phyloP scores from a whole-genome alignment of 2,113 vertebrate genomes.

The Stomatorhinus ivindoensis region DNA sequence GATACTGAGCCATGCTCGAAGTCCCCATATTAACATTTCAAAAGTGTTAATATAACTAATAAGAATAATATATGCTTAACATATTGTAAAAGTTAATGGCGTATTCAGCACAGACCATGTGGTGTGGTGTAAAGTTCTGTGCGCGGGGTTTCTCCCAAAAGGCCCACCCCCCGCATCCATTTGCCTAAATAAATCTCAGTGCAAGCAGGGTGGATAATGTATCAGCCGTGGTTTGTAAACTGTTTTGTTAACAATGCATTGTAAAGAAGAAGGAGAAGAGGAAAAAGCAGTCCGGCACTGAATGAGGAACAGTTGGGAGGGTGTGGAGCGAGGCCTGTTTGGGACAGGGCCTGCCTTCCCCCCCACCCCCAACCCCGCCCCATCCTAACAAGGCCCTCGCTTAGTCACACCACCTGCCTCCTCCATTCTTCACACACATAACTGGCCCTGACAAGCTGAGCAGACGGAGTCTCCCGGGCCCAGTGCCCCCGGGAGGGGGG shows the following conservation, averaged over 20 bases:
- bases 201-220: slow-evolving; percentile 66
- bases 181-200: slow-evolving; percentile 66
- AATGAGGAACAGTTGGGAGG: slow-evolving; percentile 98
- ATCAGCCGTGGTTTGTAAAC: slow-evolving; percentile 87
- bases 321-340: slow-evolving; percentile 80
- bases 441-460: slow-evolving; percentile 72
- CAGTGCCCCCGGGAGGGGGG: slow-evolving; percentile 44
- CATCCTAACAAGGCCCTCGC: slow-evolving; percentile 75
- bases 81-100: slow-evolving; percentile 56
- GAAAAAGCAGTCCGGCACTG: slow-evolving; percentile 56
- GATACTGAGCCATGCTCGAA: neutral
- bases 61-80: slow-evolving; percentile 66
- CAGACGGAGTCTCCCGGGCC: slow-evolving; percentile 70
- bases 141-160: slow-evolving; percentile 25
- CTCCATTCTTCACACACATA: slow-evolving; percentile 79
- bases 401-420: slow-evolving; percentile 99
- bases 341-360: slow-evolving; percentile 63
- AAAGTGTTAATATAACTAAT: neutral
- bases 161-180: slow-evolving; percentile 58
- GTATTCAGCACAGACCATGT: slow-evolving; percentile 63
- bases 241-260: slow-evolving; percentile 95
- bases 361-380: slow-evolving; percentile 45
- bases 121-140: slow-evolving; percentile 61
- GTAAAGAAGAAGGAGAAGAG: slow-evolving; percentile 64
- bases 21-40: neutral